Conservation (phyloP, 2,113 vertebrate species). For the Uropsilus gracilis region DNA sequence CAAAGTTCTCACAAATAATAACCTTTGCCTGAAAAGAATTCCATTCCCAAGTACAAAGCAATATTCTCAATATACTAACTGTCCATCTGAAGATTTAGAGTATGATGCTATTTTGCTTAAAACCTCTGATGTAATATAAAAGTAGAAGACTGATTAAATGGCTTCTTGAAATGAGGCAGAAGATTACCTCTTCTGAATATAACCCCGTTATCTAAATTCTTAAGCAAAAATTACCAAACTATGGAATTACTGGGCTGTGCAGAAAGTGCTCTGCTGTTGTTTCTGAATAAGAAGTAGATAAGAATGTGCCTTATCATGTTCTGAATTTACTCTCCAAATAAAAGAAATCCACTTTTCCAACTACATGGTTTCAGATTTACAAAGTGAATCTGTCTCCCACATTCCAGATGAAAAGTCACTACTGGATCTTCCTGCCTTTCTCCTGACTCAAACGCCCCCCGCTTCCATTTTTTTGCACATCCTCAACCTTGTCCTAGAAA, state of each 20-base stretch:
- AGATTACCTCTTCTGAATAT: neutral
- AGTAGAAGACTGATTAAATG: neutral
- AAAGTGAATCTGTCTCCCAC: slow-evolving; percentile 40
- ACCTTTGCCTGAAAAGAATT: slow-evolving; percentile 2
- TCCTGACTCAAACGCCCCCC: slow-evolving; percentile 2
- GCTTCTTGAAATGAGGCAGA: slow-evolving; percentile 18
- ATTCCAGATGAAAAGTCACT: slow-evolving; percentile 23
- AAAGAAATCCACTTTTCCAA: neutral
- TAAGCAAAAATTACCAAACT: neutral
- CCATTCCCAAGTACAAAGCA: slow-evolving; percentile 71
- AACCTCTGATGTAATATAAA: neutral
- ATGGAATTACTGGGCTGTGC: neutral
- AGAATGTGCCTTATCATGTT: neutral
- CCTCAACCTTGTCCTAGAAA: slow-evolving; percentile 39
- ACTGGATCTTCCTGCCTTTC: neutral
- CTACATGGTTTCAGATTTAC: slow-evolving; percentile 57
- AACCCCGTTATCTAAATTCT: neutral
- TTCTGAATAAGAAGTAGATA: neutral
- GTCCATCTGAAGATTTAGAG: slow-evolving; percentile 67
- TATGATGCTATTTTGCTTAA: neutral
- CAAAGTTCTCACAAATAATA: neutral
- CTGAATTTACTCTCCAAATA: slow-evolving; percentile 71
- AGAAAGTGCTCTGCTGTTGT: neutral
- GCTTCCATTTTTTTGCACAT: slow-evolving; percentile 60
- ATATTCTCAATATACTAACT: slow-evolving; percentile 65